These are phyloP conservation scores for Scyliorhinus canicula DNA, from an alignment of 2,797 vertebrate genomes.

Conservation along the genomic window DNA sequence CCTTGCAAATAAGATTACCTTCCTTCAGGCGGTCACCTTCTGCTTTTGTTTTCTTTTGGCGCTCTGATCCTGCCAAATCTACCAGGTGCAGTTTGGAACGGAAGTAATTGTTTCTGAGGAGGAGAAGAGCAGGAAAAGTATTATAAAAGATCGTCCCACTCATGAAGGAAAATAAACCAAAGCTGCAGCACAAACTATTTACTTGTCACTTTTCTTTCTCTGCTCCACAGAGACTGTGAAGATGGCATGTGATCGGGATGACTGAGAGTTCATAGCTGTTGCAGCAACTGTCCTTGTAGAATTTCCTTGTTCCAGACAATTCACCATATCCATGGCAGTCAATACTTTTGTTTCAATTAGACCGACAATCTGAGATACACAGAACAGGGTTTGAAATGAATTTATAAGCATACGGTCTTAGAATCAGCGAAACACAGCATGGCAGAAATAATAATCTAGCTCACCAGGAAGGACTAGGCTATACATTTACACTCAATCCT, in stretches of 20 bases:
- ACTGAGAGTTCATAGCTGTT: conserved; percentile 92
- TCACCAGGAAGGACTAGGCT: too few species aligned
- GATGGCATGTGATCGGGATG: conserved; percentile 91
- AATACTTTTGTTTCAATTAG: conserved; percentile 74
- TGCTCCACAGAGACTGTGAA: conserved; percentile 91
- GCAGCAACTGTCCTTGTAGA: conserved; percentile 80
- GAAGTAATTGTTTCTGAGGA: conserved; percentile 65
- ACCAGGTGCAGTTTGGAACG: conserved; percentile 88
- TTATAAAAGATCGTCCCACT: not conserved
- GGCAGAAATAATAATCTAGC: not conserved
- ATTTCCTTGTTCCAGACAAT: conserved; percentile 85
- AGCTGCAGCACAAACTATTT: conserved; percentile 45
- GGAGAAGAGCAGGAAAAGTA: not conserved
- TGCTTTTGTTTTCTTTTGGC: conserved; percentile 95
- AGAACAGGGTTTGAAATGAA: conserved; percentile 38
- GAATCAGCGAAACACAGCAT: too few species aligned
- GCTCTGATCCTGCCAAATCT: conserved; percentile 90
- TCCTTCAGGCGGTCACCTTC: conserved; percentile 90
- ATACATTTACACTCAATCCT: not conserved
- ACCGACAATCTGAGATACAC: conserved; percentile 72
- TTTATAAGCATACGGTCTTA: not conserved
- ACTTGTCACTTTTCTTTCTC: conserved; percentile 76
- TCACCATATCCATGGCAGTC: conserved; percentile 70
- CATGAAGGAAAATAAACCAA: not conserved
- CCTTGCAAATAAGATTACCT: conserved; percentile 58